Conservation (phyloP, 2,888 invertebrate genomes). For the Stramonita haemastoma region DNA sequence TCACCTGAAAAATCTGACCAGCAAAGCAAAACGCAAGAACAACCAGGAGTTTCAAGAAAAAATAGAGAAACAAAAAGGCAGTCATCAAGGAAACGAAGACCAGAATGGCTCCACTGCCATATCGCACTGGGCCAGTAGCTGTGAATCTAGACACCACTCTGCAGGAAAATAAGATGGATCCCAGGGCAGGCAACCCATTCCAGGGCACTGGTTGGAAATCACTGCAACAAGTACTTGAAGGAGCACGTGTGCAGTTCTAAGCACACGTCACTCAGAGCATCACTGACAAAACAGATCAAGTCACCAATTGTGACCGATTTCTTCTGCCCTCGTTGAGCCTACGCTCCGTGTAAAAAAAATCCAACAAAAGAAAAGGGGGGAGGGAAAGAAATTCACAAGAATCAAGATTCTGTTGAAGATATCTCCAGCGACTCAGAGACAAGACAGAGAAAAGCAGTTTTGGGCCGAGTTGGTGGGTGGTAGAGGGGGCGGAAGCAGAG, state of each 20-base stretch:
- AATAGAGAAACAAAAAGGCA: not conserved
- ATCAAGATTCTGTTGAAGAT: too few relatives aligned
- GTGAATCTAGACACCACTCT: not conserved
- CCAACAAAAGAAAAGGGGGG: too few relatives aligned
- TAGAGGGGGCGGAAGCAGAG: too few relatives aligned
- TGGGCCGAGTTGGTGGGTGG: too few relatives aligned
- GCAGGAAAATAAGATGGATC: not conserved
- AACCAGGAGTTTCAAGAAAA: not conserved
- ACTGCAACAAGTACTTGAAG: conserved; percentile 32
- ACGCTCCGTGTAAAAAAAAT: too few relatives aligned
- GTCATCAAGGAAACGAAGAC: not conserved
- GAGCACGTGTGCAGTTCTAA: not conserved
- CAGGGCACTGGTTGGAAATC: conserved; percentile 30
- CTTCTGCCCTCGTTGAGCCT: too few relatives aligned
- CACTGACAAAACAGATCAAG: not conserved
- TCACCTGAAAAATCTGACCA: not conserved
- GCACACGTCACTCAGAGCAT: conserved; percentile 9
- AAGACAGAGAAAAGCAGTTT: too few relatives aligned
- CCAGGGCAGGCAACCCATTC: conserved; percentile 19
- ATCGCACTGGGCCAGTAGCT: not conserved
- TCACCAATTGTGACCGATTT: too few relatives aligned
- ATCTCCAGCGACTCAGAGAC: too few relatives aligned
- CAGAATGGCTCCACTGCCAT: not conserved
- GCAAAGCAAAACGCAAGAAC: not conserved
- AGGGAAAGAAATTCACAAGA: too few relatives aligned